These are phyloP conservation scores for Cantharis lateralis DNA, from an alignment of 2,888 invertebrate genomes.

Conservation along the genomic window DNA sequence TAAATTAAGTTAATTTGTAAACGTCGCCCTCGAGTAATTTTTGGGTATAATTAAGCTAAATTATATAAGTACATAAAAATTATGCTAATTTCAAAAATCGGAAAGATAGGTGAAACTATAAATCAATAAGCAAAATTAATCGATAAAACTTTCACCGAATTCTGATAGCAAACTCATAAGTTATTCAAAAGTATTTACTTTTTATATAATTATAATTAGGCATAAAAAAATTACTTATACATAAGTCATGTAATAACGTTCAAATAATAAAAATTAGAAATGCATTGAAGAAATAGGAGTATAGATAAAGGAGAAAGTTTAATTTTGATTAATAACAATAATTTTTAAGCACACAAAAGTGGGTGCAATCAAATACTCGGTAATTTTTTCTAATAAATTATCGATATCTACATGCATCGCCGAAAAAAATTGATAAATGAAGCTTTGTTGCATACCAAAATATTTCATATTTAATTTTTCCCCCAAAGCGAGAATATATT, in stretches of 20 bases:
- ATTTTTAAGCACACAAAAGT: conserved; percentile 11
- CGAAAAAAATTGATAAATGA: background rate
- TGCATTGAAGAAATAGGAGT: background rate
- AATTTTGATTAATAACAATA: conserved; percentile 9
- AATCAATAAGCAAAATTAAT: background rate
- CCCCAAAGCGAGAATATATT: background rate
- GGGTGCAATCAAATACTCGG: background rate
- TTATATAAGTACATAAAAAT: background rate
- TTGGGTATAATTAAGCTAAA: background rate
- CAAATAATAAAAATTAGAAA: background rate
- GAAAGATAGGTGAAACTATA: background rate
- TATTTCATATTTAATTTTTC: background rate
- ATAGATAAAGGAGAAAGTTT: conserved; percentile 14
- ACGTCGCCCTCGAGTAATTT: background rate
- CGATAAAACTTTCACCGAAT: background rate
- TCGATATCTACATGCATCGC: background rate
- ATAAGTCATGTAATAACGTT: background rate
- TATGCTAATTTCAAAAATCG: background rate
- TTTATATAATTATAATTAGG: background rate
- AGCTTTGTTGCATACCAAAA: background rate
- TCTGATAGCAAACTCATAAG: background rate
- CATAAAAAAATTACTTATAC: background rate
- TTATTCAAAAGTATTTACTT: background rate
- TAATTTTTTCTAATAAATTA: conserved; percentile 1
- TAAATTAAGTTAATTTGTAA: background rate